These are phyloP conservation scores for Cisticola juncidis DNA, from an alignment of 2,113 vertebrate genomes.

Conservation along the genomic window DNA sequence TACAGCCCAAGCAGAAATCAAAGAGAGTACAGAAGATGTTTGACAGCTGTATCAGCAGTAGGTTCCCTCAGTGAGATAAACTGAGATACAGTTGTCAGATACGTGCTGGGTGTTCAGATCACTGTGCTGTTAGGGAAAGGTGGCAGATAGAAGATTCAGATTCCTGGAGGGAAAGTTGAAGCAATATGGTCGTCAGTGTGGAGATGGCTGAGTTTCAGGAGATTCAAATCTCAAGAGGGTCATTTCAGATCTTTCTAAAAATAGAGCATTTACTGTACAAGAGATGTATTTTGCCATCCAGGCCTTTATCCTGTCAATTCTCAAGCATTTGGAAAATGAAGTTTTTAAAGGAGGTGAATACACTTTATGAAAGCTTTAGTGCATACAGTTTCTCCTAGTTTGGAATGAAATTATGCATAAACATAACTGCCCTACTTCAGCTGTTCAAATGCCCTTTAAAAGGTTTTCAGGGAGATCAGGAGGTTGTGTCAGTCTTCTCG, in stretches of 20 bases:
- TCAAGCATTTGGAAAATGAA: neutral
- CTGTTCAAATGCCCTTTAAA: neutral
- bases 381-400: neutral
- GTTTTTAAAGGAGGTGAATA: neutral
- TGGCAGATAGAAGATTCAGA: slow-evolving; percentile 2
- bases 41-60: slow-evolving; percentile 33
- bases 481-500: neutral
- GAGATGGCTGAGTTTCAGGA: neutral
- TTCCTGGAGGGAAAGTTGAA: neutral
- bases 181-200: neutral
- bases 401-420: neutral
- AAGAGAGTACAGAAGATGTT: neutral
- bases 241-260: neutral
- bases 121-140: neutral
- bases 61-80: neutral
- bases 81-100: neutral
- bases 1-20: slow-evolving; percentile 33
- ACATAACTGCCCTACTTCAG: neutral
- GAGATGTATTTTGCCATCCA: neutral
- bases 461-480: neutral
- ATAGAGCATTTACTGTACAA: neutral
- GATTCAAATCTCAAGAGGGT: neutral
- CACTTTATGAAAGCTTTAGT: neutral
- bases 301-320: neutral
- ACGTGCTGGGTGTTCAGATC: neutral